Evolutionary conservation across 2,797 vertebrate genomes (phyloP).

Genomic region (Anisognathus igniventris): DNA sequence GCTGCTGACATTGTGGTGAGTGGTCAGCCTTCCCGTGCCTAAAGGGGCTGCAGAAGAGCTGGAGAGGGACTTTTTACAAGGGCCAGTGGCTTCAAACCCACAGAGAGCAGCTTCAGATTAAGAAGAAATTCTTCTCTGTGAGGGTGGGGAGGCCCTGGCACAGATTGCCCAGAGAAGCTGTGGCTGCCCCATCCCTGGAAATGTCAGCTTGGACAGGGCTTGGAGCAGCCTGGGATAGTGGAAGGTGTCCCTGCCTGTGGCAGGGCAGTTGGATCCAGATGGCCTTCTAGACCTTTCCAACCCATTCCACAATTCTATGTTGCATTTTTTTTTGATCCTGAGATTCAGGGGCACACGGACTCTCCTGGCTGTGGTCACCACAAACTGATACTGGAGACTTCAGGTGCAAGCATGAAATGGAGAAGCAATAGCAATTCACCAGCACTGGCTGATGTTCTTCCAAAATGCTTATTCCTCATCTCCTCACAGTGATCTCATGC

Average conservation of each 20-base stretch:
- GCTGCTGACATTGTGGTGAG: neutral
- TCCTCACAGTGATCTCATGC: neutral
- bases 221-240: neutral
- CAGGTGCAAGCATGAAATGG: rapidly evolving
- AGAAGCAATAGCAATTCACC: neutral
- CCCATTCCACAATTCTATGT: neutral
- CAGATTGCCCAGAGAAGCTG: neutral
- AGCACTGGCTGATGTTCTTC: neutral
- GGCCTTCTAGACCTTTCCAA: neutral
- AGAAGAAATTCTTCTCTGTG: neutral
- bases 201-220: neutral
- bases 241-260: neutral
- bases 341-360: rapidly evolving
- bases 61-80: neutral
- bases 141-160: neutral
- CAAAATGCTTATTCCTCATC: neutral
- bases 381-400: neutral
- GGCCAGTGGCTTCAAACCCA: neutral
- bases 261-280: neutral
- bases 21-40: neutral
- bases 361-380: neutral
- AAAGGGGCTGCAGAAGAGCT: neutral
- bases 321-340: neutral
- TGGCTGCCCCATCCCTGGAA: neutral
- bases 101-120: neutral